Conservation (phyloP, 2,113 vertebrate species). For the Indicator maculatus region DNA sequence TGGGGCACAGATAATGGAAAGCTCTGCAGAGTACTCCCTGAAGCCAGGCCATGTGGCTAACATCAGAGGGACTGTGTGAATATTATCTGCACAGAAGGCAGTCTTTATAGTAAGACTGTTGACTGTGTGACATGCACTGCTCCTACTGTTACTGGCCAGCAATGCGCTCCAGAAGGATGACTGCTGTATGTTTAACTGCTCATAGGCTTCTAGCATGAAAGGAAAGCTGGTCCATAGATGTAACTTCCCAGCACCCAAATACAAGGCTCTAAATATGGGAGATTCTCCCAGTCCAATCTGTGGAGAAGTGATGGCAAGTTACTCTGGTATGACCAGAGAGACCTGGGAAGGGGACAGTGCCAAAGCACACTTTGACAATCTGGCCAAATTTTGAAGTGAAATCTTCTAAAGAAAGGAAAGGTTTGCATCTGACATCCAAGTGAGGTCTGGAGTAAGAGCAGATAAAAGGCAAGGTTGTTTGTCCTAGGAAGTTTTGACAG, state of each 20-base stretch:
- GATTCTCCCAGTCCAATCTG: neutral
- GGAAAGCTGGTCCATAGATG: neutral
- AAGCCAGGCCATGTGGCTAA: slow-evolving; percentile 19
- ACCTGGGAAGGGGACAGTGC: neutral
- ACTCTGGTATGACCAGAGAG: neutral
- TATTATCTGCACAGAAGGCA: neutral
- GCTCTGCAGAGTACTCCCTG: neutral
- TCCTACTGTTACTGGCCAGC: neutral
- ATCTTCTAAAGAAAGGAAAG: neutral
- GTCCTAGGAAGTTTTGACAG: neutral
- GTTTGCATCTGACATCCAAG: neutral
- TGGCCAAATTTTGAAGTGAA: neutral
- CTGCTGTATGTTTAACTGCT: neutral
- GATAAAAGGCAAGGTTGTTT: neutral
- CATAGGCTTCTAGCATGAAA: accelerated
- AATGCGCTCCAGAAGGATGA: neutral
- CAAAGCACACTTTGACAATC: neutral
- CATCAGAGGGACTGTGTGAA: neutral
- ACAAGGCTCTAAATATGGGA: neutral
- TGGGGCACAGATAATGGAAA: neutral
- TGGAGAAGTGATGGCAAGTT: neutral
- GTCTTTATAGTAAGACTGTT: neutral
- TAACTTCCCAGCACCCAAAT: neutral
- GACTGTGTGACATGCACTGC: neutral
- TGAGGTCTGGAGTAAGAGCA: neutral